These are phyloP conservation scores for Atta cephalotes DNA, from an alignment of 1,140 invertebrate genomes.

Conservation along the genomic window DNA sequence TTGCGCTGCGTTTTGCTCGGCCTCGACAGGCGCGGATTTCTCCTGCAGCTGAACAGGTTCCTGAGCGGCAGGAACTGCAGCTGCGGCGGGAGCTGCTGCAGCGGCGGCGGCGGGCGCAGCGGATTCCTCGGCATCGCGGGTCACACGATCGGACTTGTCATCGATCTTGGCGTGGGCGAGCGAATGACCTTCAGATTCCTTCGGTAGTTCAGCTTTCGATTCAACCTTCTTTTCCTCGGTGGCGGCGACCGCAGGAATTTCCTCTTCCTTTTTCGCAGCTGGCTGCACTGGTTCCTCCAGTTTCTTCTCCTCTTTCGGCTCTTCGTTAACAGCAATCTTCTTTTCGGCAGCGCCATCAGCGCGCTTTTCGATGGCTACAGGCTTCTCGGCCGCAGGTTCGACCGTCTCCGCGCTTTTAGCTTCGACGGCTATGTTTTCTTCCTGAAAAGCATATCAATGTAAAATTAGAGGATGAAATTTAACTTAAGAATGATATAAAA, in stretches of 20 bases:
- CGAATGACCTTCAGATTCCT: slow-evolving; percentile 34
- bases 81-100: slow-evolving; percentile 29
- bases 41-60: slow-evolving; percentile 19
- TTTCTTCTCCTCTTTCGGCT: slow-evolving; percentile 71
- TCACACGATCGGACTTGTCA: slow-evolving; percentile 81
- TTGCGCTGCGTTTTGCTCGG: slow-evolving; percentile 42
- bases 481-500: not conserved
- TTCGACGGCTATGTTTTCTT: slow-evolving; percentile 43
- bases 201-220: slow-evolving; percentile 36
- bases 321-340: slow-evolving; percentile 58
- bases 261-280: slow-evolving; percentile 59
- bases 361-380: slow-evolving; percentile 63
- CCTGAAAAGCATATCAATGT: slow-evolving; percentile 10
- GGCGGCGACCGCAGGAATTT: not conserved
- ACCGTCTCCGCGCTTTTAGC: slow-evolving; percentile 28
- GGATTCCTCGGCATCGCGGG: slow-evolving; percentile 80
- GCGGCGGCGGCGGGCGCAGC: slow-evolving; percentile 56
- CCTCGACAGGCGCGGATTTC: slow-evolving; percentile 47
- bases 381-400: slow-evolving; percentile 22
- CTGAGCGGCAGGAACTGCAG: slow-evolving; percentile 48
- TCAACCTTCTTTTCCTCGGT: slow-evolving; percentile 63
- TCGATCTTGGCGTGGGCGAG: slow-evolving; percentile 67
- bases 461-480: not conserved
- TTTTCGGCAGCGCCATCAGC: slow-evolving; percentile 65
- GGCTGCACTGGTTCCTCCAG: slow-evolving; percentile 50